Conservation (phyloP, 2,888 invertebrate genomes). For the Nephrotoma appendiculata region DNA sequence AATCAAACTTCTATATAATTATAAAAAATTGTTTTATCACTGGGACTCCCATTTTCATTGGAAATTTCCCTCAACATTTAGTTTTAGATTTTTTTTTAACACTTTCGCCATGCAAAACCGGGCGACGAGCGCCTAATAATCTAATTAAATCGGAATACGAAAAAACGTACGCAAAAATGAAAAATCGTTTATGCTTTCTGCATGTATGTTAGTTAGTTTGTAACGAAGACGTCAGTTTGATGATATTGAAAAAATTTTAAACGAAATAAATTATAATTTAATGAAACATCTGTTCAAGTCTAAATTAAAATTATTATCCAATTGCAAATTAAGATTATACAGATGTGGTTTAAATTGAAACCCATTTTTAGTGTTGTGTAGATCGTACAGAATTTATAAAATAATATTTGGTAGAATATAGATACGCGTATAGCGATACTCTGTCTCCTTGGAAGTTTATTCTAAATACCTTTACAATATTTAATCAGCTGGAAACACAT, state of each 20-base stretch:
- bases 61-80: not conserved
- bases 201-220: not conserved
- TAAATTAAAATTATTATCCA: not conserved
- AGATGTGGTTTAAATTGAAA: not conserved
- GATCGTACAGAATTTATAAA: not conserved
- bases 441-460: not conserved
- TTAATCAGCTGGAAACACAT: not conserved
- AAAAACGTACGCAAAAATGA: not conserved
- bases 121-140: not conserved
- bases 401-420: not conserved
- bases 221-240: not conserved
- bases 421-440: not conserved
- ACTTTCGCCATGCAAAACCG: not conserved
- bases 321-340: not conserved
- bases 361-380: not conserved
- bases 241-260: not conserved
- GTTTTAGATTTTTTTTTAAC: not conserved
- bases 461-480: not conserved
- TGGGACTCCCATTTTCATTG: not conserved
- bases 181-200: not conserved
- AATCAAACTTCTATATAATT: not conserved
- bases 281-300: not conserved
- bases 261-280: not conserved
- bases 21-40: not conserved
- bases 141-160: not conserved